Conservation (phyloP, 2,797 vertebrate species). For the Manis javanica region DNA sequence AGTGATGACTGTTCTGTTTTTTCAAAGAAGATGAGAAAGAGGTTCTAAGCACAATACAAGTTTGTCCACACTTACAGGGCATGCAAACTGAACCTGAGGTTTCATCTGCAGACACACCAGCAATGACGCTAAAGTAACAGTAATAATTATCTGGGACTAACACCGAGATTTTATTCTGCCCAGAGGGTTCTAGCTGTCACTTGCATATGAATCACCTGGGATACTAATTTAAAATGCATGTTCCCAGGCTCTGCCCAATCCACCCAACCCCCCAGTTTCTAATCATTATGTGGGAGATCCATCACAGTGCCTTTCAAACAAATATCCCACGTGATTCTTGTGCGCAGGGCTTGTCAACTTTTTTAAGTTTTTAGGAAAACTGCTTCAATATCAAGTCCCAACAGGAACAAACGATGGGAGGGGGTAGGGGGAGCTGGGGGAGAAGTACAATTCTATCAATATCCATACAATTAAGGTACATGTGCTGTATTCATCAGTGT, state of each 20-base stretch:
- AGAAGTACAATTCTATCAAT: neutral
- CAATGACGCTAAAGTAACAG: neutral
- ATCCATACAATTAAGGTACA: neutral
- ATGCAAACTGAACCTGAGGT: neutral
- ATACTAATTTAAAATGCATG: neutral
- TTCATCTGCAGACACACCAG: neutral
- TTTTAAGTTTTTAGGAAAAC: constrained; percentile 20
- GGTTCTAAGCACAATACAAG: neutral
- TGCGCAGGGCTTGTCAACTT: neutral
- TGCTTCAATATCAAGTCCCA: neutral
- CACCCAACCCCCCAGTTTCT: neutral
- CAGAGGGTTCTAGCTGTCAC: neutral
- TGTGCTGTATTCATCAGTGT: neutral
- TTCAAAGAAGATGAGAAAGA: neutral
- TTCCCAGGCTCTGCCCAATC: neutral
- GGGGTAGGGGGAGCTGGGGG: too few relatives aligned
- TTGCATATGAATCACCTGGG: neutral
- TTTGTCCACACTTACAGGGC: neutral
- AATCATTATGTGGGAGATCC: neutral
- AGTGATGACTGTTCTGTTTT: neutral
- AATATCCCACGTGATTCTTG: neutral
- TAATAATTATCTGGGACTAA: neutral
- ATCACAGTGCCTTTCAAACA: neutral
- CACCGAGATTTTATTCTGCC: neutral
- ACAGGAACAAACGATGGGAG: neutral